Evolutionary conservation across 35 echinoderm and acorn worm species (phyloP).

Genomic region (Strongylocentrotus purpuratus): DNA sequence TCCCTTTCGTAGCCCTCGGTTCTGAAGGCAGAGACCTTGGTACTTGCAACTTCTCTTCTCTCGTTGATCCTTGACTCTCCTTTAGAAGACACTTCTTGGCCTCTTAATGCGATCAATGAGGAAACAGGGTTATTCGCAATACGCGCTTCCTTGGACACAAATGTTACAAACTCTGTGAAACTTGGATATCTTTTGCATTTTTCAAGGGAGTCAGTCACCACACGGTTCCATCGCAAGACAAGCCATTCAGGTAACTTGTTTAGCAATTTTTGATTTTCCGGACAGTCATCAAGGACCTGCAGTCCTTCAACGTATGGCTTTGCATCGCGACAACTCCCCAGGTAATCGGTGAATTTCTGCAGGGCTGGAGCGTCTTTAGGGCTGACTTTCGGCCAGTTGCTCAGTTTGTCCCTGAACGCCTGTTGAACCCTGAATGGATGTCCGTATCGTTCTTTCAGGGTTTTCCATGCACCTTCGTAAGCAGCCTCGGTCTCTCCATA

Average conservation of each 20-base stretch:
- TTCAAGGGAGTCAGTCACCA: conserved; percentile 13
- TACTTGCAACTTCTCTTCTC: not conserved
- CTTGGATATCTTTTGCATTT: conserved; percentile 31
- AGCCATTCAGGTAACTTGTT: conserved; percentile 60
- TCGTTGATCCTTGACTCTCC: not conserved
- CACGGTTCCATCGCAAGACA: conserved; percentile 41
- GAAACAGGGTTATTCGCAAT: conserved; percentile 57
- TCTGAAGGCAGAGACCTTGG: not conserved
- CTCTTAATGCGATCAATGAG: conserved; percentile 45
- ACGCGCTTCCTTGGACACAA: conserved; percentile 56
- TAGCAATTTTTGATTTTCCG: conserved; percentile 53
- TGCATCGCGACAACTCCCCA: conserved; percentile 15
- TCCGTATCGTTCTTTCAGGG: conserved; percentile 55
- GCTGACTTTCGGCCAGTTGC: conserved; percentile 44
- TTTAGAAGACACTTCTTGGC: not conserved
- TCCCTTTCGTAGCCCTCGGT: not conserved
- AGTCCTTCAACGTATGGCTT: conserved; percentile 42
- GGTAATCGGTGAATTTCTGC: conserved; percentile 53
- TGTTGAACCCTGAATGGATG: conserved; percentile 60
- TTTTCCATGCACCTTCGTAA: conserved; percentile 66
- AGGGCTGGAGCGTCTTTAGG: conserved; percentile 31
- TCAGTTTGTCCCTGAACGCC: conserved; percentile 52
- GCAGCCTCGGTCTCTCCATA: conserved; percentile 3
- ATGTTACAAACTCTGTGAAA: conserved; percentile 24
- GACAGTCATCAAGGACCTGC: conserved; percentile 38